phyloP scores from a whole-genome alignment of 2,797 vertebrate species.

The Erpetoichthys calabaricus region DNA sequence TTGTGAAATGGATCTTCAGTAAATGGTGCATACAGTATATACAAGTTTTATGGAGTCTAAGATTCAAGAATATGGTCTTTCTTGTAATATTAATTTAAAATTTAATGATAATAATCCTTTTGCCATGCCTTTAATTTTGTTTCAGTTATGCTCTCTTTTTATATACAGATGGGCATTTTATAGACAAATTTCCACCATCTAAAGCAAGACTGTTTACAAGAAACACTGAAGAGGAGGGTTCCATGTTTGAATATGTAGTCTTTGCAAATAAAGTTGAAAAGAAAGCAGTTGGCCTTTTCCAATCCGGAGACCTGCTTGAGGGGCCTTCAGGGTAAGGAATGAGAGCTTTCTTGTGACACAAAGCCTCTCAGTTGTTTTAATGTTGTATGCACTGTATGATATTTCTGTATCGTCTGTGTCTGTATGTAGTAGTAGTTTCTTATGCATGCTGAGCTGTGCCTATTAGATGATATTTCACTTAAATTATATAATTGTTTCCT shows the following conservation, averaged over 20 bases:
- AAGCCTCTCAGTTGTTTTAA: background rate
- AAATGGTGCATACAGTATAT: no score
- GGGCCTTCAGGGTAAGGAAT: conserved; percentile 57
- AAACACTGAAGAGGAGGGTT: conserved; percentile 40
- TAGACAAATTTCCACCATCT: conserved; percentile 45
- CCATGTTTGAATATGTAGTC: conserved; percentile 62
- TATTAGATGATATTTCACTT: no score
- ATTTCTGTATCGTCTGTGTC: no score
- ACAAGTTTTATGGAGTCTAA: no score
- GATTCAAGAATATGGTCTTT: no score
- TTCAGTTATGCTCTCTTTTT: conserved; percentile 9
- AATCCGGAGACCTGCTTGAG: conserved; percentile 62
- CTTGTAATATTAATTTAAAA: no score
- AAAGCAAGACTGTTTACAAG: conserved; percentile 51
- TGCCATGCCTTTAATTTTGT: conserved; percentile 1
- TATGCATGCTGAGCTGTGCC: no score
- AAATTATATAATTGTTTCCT: no score
- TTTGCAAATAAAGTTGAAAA: conserved; percentile 53
- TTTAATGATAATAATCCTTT: background rate
- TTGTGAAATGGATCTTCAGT: no score
- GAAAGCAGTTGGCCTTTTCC: conserved; percentile 49
- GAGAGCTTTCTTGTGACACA: background rate
- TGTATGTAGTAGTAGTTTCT: no score
- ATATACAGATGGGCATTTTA: conserved; percentile 37
- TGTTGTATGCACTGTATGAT: no score